A percentile compares a stretch with the other conserved stretches of the same genome.
Conservation (phyloP, 2,113 vertebrate genomes). For the Phocoena sinus region DNA sequence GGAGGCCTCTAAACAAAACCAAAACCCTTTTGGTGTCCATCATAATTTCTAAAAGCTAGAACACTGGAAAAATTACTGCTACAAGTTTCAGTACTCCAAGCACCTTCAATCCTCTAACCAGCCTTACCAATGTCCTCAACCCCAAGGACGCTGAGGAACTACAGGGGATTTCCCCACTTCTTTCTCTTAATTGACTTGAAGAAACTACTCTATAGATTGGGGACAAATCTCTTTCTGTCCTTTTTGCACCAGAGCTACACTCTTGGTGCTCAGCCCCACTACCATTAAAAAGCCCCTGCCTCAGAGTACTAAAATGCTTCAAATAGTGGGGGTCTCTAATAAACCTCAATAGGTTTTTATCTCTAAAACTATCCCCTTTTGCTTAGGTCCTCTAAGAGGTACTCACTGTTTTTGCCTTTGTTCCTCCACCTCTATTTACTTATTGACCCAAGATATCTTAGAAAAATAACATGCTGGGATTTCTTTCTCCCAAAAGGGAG, state of each 20-base stretch:
- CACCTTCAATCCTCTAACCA: neutral
- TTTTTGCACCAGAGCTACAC: neutral
- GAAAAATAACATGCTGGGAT: neutral
- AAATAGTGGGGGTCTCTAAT: neutral
- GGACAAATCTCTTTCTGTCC: neutral
- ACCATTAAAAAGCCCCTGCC: neutral
- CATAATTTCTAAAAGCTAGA: neutral
- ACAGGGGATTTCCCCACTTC: neutral
- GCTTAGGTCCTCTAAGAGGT: neutral
- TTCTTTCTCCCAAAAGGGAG: neutral
- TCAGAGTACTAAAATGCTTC: neutral
- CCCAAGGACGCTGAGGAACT: neutral
- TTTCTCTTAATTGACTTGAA: neutral
- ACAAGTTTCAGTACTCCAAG: too few relatives aligned
- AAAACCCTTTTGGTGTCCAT: neutral
- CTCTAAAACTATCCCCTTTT: neutral
- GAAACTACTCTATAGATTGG: neutral
- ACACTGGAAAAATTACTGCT: neutral
- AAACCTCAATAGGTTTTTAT: neutral
- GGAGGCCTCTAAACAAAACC: neutral
- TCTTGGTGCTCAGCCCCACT: neutral
- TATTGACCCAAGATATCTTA: neutral
- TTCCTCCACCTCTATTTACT: neutral
- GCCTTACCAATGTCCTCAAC: neutral
- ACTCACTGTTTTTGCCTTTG: neutral